phyloP scores from a whole-genome alignment of 2,797 vertebrate genomes.

The Sphenopsis melanotis region DNA sequence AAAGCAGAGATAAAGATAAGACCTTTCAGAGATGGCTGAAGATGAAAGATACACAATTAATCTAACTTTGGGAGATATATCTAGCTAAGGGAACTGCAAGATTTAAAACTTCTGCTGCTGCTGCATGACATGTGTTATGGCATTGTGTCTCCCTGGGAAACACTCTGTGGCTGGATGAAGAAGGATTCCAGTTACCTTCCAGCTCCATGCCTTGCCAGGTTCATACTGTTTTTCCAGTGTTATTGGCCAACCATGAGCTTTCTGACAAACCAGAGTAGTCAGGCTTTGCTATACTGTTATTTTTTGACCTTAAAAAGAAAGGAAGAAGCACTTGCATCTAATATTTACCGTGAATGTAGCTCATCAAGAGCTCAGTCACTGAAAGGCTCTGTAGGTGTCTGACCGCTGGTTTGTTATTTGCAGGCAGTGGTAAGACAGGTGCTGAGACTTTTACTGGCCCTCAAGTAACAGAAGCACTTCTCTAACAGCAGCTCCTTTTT shows the following conservation, averaged over 20 bases:
- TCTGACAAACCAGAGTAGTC: neutral
- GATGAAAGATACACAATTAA: constrained; percentile 65
- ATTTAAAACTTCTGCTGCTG: constrained; percentile 59
- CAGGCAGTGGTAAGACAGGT: neutral
- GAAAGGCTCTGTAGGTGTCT: neutral
- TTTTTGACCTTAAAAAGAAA: neutral
- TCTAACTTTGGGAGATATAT: constrained; percentile 55
- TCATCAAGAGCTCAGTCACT: neutral
- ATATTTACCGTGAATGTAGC: neutral
- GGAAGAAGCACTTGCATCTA: neutral
- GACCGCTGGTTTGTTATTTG: neutral
- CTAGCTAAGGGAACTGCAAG: constrained; percentile 41
- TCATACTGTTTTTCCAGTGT: neutral
- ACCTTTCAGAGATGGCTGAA: constrained; percentile 47
- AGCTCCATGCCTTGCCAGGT: neutral
- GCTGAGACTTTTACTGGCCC: neutral
- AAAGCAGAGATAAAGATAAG: constrained; percentile 64
- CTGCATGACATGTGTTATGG: constrained; percentile 12
- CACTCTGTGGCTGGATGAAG: constrained; percentile 4
- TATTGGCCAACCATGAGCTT: neutral
- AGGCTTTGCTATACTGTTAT: neutral
- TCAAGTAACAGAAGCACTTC: neutral
- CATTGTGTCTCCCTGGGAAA: neutral
- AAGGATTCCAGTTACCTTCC: neutral
- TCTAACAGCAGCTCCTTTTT: neutral